Base-by-base conservation (phyloP, 2,888 invertebrate genomes). In the Cryptus viduatorius region DNA sequence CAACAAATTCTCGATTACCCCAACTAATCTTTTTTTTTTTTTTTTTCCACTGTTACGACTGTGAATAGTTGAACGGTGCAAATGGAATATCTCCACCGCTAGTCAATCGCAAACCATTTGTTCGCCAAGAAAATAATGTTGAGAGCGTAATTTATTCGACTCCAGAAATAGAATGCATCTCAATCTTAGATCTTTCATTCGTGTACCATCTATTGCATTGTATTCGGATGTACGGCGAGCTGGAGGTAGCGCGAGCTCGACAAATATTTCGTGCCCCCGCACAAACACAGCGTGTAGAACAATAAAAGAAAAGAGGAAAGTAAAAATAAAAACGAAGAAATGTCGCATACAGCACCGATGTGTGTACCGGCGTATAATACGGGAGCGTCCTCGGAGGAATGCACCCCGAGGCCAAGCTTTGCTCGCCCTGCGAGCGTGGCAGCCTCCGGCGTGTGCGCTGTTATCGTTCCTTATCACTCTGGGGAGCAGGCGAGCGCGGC, bases 401-500 rank as follows among this genome's bases (percentile, higher is more conserved):
- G 83, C 83, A 77, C 80, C 80, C 83, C 72, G 77, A 72, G 80
- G 73, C 79, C 69, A 65, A 29, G 69, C 77, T 59, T 59, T 61
- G 79, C 48, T 79, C 71, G 64, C 71, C 50, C 79, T 56, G 76
- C 76, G 44, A 53, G 69, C 79, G 46, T 50, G 61, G 71, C 48
- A 59, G 79, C 71, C 75, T 79, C 72, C 80, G 67, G 83, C 82
- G 67, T 67, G 77, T 56, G 24, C 71, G 71, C 61, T 64, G 84
- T 84, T 84, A 84, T 80, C 84, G 80, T 73, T 73, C 73, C 84
- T 84, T 84, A 84, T 84, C 84, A 84, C 78, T 53, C 75, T 76
- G 59, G 65, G 84, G 44, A 64, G 48, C 16, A 79, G 75, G 76
- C 79, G 59, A 67, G 37, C 83, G 68, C 37, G 72, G 80, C 83